Evolutionary conservation across 2,888 invertebrate species (phyloP).

Genomic region (Hirtodrosophila cameraria): DNA sequence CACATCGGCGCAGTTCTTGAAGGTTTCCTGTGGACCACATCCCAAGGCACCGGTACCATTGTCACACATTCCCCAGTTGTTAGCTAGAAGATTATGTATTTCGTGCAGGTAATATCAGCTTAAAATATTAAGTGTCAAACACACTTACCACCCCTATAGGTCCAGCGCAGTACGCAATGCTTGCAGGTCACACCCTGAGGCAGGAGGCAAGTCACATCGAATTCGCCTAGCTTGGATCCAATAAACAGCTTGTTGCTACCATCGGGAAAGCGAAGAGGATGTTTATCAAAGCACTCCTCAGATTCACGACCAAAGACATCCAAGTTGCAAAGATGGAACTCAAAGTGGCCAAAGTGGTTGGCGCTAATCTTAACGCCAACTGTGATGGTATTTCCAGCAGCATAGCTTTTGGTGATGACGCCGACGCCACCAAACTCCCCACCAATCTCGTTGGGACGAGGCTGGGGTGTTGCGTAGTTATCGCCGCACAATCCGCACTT

Average conservation of each 20-base stretch:
- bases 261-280: slow-evolving; percentile 81
- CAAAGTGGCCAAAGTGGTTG: slow-evolving; percentile 85
- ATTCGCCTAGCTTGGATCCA: slow-evolving; percentile 64
- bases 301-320: slow-evolving; percentile 83
- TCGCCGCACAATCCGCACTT: slow-evolving; percentile 87
- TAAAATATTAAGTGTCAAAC: too few species aligned
- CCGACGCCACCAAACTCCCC: slow-evolving; percentile 85
- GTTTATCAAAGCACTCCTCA: slow-evolving; percentile 85
- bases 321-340: slow-evolving; percentile 85
- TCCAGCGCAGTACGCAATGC: slow-evolving; percentile 86
- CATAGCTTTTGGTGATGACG: slow-evolving; percentile 84
- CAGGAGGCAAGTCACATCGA: slow-evolving; percentile 77
- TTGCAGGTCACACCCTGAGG: slow-evolving; percentile 85
- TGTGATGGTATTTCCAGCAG: slow-evolving; percentile 43
- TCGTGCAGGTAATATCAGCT: neutral
- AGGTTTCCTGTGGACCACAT: slow-evolving; percentile 85
- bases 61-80: slow-evolving; percentile 85
- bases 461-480: slow-evolving; percentile 82
- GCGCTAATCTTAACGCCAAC: slow-evolving; percentile 84
- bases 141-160: slow-evolving; percentile 84
- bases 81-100: slow-evolving; percentile 70
- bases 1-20: slow-evolving; percentile 85
- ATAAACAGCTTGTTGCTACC: slow-evolving; percentile 73
- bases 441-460: slow-evolving; percentile 86
- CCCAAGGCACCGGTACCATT: slow-evolving; percentile 83